These are phyloP conservation scores for Marronus borbonicus DNA, from an alignment of 2,888 invertebrate species.

Conservation along the genomic window DNA sequence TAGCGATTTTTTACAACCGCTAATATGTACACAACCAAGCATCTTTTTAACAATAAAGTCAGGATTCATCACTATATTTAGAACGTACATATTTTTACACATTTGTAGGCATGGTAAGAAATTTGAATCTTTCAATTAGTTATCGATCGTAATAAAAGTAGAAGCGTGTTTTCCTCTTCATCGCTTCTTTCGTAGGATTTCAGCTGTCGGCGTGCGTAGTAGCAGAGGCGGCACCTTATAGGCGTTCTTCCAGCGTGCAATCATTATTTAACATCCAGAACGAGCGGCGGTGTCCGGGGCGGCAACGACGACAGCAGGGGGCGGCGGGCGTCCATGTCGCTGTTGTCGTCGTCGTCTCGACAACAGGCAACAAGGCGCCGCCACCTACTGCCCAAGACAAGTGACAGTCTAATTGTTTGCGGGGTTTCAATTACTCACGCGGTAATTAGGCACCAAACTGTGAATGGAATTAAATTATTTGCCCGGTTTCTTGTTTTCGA, in stretches of 20 bases:
- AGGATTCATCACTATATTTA: neutral
- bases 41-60: too few relatives aligned
- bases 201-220: slow-evolving; percentile 27
- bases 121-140: slow-evolving; percentile 33
- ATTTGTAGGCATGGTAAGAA: neutral
- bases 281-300: slow-evolving; percentile 43
- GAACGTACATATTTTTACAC: neutral
- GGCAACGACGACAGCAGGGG: slow-evolving; percentile 38
- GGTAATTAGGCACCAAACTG: slow-evolving; percentile 70
- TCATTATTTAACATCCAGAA: slow-evolving; percentile 46
- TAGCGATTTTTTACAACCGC: too few relatives aligned
- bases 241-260: slow-evolving; percentile 35
- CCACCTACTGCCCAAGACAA: slow-evolving; percentile 66
- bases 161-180: slow-evolving; percentile 11
- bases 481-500: slow-evolving; percentile 64
- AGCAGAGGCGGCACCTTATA: slow-evolving; percentile 44
- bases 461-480: slow-evolving; percentile 70
- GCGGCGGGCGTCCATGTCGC: slow-evolving; percentile 32
- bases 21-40: too few relatives aligned
- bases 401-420: slow-evolving; percentile 70
- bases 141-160: slow-evolving; percentile 28
- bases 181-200: slow-evolving; percentile 32
- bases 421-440: slow-evolving; percentile 69
- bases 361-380: slow-evolving; percentile 60
- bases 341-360: slow-evolving; percentile 42